Base-by-base conservation (phyloP, 1,140 invertebrate species). In the Listronotus oregonensis region DNA sequence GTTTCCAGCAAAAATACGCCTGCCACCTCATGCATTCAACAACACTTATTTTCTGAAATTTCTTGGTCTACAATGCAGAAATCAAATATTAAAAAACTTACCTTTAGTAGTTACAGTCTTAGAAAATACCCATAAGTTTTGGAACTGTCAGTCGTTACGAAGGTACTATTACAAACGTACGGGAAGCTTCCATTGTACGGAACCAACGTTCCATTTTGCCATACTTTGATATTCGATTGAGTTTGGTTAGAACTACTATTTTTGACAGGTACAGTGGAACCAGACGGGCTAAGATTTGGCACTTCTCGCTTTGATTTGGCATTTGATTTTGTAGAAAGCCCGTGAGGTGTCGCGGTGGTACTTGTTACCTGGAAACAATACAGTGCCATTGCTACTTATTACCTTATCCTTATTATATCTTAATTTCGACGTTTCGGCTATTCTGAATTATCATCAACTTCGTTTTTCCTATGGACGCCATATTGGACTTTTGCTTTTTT, bases 121-220 rank as follows among this genome's bases (percentile, higher is more conserved):
- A 0, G 21, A 39, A 57, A 79, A 92, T 87, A 86, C n/a, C 90
- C 90, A 78, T 90, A 90, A 6, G 84, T 86, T 68, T 89, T 89
- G 37, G 85, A 85, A 5, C 85, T 78, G 77, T 89, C 85, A 44
- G 83, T 81, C 0, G 85, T 82, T 18, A 90, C 80, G 10, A 84
- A 84, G 0, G 83, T 80, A 69, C 86, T 86, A 18, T 85, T 77
- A 71, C 88, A 90, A 64, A 85, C 80, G 63, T 82, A 85, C 1
- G 85, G 81, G 40, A 80, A 78, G 37, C 27, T 70, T n/a, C 47
- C 69, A 27, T 74, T 69, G 44, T 73, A 76, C 1, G 67, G 68
- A 21, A 67, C 59, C 44, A 75, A 56, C 9, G 65, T 64, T 0
- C 77, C 44, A 60, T 71, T 52, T 21, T 56, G 62, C 52, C 64